phyloP scores from a whole-genome alignment of 2,888 invertebrate species.

The Lepidochitona cinerea region DNA sequence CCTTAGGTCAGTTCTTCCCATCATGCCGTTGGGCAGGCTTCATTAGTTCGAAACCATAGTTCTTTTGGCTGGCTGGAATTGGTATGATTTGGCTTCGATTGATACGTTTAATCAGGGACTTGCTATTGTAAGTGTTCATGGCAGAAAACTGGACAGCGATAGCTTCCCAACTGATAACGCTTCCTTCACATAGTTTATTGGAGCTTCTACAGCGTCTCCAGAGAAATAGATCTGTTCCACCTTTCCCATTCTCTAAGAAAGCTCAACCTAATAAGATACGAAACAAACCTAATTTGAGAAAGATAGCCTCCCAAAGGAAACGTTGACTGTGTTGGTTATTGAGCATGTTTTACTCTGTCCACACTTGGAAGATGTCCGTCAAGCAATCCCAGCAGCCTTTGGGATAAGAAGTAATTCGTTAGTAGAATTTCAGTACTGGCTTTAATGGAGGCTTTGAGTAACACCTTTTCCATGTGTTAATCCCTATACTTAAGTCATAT shows the following conservation, averaged over 20 bases:
- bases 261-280: conserved; percentile 1
- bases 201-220: too few species aligned
- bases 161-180: too few species aligned
- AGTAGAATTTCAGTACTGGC: too few species aligned
- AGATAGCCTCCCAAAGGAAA: neutral
- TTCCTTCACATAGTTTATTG: too few species aligned
- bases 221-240: neutral
- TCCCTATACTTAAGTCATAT: too few species aligned
- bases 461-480: too few species aligned
- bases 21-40: neutral
- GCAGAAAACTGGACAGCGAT: neutral
- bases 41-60: neutral
- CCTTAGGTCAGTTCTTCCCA: too few species aligned
- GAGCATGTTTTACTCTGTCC: neutral
- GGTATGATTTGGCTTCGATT: conserved; percentile 6
- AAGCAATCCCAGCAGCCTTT: too few species aligned
- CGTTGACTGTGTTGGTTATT: neutral
- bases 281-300: conserved; percentile 7
- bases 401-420: too few species aligned
- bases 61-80: neutral
- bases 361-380: too few species aligned
- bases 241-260: neutral
- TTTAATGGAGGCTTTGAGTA: too few species aligned
- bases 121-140: neutral
- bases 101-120: neutral